phyloP scores from a whole-genome alignment of 2,888 invertebrate species.

The Athetis lepigone region DNA sequence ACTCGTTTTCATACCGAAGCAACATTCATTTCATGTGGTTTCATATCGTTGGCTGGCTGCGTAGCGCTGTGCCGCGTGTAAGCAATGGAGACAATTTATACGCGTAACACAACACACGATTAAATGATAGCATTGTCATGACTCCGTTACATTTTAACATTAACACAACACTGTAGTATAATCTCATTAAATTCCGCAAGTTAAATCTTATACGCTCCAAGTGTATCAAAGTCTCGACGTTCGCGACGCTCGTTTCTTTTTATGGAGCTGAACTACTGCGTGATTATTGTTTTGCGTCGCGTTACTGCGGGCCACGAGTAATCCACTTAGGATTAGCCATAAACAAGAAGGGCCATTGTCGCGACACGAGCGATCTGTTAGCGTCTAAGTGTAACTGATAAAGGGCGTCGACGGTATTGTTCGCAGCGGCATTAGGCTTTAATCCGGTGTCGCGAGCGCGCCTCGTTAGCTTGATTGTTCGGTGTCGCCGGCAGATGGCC shows the following conservation, averaged over 20 bases:
- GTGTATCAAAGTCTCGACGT: conserved; percentile 43
- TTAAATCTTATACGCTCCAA: conserved; percentile 32
- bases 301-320: conserved; percentile 76
- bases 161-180: conserved; percentile 45
- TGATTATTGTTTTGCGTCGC: conserved; percentile 61
- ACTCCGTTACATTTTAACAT: conserved; percentile 38
- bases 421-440: conserved; percentile 87
- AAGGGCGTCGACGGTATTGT: conserved; percentile 85
- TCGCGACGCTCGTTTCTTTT: conserved; percentile 55
- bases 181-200: conserved; percentile 40
- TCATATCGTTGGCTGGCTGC: conserved; percentile 58
- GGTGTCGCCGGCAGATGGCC: conserved; percentile 87
- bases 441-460: conserved; percentile 87
- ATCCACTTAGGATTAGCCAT: conserved; percentile 89
- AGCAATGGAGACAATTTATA: conserved; percentile 62
- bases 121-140: conserved; percentile 46
- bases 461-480: conserved; percentile 90
- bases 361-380: conserved; percentile 87
- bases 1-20: conserved; percentile 61
- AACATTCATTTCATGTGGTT: conserved; percentile 64
- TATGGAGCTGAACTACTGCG: conserved; percentile 57
- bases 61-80: conserved; percentile 55
- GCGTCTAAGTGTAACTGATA: conserved; percentile 86
- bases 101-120: conserved; percentile 46
- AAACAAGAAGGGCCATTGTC: conserved; percentile 87